Evolutionary conservation across 2,113 vertebrate genomes (phyloP).

Genomic region (Rhinogobius similis): DNA sequence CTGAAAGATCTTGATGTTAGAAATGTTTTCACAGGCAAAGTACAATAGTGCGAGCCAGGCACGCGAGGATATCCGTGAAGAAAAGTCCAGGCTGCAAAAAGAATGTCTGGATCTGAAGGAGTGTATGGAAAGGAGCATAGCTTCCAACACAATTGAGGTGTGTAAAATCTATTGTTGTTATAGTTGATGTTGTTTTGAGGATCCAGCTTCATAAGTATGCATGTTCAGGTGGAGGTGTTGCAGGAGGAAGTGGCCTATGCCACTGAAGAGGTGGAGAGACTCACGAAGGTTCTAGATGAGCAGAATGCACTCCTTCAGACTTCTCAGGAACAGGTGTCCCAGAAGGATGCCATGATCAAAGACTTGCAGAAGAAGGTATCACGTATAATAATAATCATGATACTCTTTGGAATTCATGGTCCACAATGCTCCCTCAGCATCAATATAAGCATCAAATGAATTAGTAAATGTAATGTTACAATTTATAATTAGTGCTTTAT

Average conservation of each 20-base stretch:
- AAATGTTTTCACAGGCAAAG: slow-evolving; percentile 77
- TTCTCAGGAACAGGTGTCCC: slow-evolving; percentile 78
- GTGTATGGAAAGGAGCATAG: slow-evolving; percentile 75
- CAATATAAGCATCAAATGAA: too few relatives aligned
- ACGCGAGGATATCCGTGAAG: slow-evolving; percentile 77
- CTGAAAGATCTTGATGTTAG: slow-evolving; percentile 5
- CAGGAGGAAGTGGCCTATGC: slow-evolving; percentile 87
- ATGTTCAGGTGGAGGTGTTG: slow-evolving; percentile 85
- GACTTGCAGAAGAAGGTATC: slow-evolving; percentile 83
- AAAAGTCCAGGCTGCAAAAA: slow-evolving; percentile 75
- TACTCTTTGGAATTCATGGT: neutral
- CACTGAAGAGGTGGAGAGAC: slow-evolving; percentile 85
- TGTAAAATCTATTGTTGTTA: neutral
- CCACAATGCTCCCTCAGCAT: too few relatives aligned
- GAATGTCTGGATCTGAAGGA: slow-evolving; percentile 84
- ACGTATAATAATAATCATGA: too few relatives aligned
- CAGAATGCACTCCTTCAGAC: slow-evolving; percentile 81
- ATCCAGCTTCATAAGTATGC: slow-evolving; percentile 11
- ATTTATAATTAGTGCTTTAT: too few relatives aligned
- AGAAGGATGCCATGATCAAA: slow-evolving; percentile 82
- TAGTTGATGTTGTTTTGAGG: neutral
- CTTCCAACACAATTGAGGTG: slow-evolving; percentile 90
- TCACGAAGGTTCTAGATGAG: slow-evolving; percentile 86
- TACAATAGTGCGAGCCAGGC: slow-evolving; percentile 79
- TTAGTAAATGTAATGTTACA: too few relatives aligned